Percentiles rank a stretch among this genome's conserved stretches.
These are phyloP conservation scores for Petrocephalus sullivani DNA, from an alignment of 2,797 vertebrate species.

Conservation along the genomic window DNA sequence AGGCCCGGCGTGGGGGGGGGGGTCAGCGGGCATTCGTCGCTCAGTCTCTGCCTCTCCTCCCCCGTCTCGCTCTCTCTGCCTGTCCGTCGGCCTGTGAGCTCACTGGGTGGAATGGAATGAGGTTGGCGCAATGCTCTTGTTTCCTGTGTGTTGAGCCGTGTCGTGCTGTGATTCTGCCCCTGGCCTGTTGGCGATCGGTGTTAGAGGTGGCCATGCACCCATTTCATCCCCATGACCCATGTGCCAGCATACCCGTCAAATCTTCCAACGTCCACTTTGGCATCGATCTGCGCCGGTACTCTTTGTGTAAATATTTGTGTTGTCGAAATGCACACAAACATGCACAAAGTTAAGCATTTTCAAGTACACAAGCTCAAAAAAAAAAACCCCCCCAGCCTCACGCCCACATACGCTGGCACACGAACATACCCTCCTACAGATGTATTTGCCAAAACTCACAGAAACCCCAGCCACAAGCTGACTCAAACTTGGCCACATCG, in stretches of 20 bases:
- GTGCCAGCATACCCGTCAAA: not conserved
- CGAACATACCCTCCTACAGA: slow-evolving; percentile 1
- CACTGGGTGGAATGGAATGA: slow-evolving; percentile 22
- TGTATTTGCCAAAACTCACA: not conserved
- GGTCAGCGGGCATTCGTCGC: not conserved
- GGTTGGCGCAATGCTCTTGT: slow-evolving; percentile 17
- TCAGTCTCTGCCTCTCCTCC: slow-evolving; percentile 3
- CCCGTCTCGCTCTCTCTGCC: not conserved
- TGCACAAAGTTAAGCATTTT: not conserved
- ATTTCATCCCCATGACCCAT: slow-evolving; percentile 22
- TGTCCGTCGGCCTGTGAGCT: slow-evolving; percentile 33
- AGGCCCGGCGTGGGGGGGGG: not conserved
- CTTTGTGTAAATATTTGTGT: slow-evolving; percentile 15
- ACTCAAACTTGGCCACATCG: slow-evolving; percentile 15
- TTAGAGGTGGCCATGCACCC: not conserved
- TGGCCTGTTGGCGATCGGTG: slow-evolving; percentile 8
- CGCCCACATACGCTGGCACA: not conserved
- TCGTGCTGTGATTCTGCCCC: slow-evolving; percentile 22
- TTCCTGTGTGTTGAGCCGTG: slow-evolving; percentile 20
- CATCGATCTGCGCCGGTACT: not conserved
- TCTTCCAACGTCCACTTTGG: not conserved
- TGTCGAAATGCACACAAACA: slow-evolving; percentile 5
- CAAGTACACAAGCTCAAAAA: not conserved
- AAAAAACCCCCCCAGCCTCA: not conserved
- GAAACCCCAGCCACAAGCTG: not conserved